phyloP scores from a whole-genome alignment of 2,797 vertebrate genomes.

The Aselliscus stoliczkanus region DNA sequence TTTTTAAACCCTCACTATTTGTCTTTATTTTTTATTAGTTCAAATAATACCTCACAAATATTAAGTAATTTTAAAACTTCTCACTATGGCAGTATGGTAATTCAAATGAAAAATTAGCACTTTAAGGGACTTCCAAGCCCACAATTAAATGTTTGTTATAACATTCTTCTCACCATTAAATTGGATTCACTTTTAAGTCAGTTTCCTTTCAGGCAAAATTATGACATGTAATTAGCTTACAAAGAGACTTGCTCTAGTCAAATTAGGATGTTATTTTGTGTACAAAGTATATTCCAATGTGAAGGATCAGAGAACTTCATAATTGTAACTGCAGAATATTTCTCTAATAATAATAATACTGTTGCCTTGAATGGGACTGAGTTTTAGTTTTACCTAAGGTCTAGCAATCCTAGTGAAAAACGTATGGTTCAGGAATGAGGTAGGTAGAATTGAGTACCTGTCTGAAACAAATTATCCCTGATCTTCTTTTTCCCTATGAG shows the following conservation, averaged over 20 bases:
- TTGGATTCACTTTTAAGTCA: slow-evolving; percentile 82
- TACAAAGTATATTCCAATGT: slow-evolving; percentile 63
- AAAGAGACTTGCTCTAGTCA: slow-evolving; percentile 71
- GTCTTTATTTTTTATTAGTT: slow-evolving; percentile 61
- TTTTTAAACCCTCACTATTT: slow-evolving; percentile 7
- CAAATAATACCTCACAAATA: slow-evolving; percentile 72
- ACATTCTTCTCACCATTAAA: slow-evolving; percentile 78
- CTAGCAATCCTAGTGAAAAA: slow-evolving; percentile 41
- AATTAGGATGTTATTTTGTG: slow-evolving; percentile 78
- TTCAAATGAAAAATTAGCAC: slow-evolving; percentile 82
- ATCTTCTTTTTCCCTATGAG: background rate
- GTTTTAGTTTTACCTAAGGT: slow-evolving; percentile 56
- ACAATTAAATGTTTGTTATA: slow-evolving; percentile 78
- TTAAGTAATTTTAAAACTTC: slow-evolving; percentile 74
- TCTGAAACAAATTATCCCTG: slow-evolving; percentile 14
- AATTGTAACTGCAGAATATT: slow-evolving; percentile 61
- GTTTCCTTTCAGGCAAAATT: slow-evolving; percentile 78
- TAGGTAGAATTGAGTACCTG: slow-evolving; percentile 24
- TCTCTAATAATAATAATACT: slow-evolving; percentile 68
- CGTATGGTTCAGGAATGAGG: background rate
- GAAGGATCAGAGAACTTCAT: slow-evolving; percentile 69
- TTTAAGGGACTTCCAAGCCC: slow-evolving; percentile 75
- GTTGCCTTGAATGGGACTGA: slow-evolving; percentile 52
- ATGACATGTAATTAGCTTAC: slow-evolving; percentile 80
- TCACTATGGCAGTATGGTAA: slow-evolving; percentile 73